Percentiles rank a stretch among this genome's conserved stretches.
Conservation (phyloP, 2,797 vertebrate genomes). For the Oophaga sylvatica region DNA sequence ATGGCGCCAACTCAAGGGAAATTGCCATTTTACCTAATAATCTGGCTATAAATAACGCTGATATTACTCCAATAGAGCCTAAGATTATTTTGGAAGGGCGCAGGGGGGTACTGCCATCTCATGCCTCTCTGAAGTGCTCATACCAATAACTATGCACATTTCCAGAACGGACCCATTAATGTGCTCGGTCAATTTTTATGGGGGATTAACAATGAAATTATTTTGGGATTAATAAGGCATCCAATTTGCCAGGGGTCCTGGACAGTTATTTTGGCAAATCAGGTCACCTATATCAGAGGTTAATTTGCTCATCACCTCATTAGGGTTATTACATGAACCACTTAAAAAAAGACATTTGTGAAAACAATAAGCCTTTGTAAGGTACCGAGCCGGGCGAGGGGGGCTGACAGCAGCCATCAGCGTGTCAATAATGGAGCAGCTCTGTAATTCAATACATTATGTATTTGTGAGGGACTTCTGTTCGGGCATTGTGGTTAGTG, state of each 20-base stretch:
- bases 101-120: no score
- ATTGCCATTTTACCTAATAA: no score
- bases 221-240: neutral
- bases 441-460: constrained; percentile 76
- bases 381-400: constrained; percentile 45
- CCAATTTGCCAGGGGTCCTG: constrained; percentile 76
- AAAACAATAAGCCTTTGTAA: constrained; percentile 75
- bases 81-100: no score
- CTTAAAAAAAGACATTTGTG: constrained; percentile 79
- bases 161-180: no score
- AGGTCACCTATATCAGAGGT: constrained; percentile 92
- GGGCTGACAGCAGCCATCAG: constrained; percentile 67
- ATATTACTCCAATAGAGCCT: no score
- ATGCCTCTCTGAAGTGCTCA: no score
- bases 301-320: constrained; percentile 89
- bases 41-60: no score
- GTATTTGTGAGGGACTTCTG: constrained; percentile 72
- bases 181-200: no score
- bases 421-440: constrained; percentile 65
- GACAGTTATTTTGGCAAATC: constrained; percentile 73
- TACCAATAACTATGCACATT: no score
- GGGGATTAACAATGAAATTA: no score
- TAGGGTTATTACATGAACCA: constrained; percentile 82
- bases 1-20: no score
- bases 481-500: constrained; percentile 69